Evolutionary conservation across 2,113 vertebrate genomes (phyloP).

Genomic region (Alethe castanea): DNA sequence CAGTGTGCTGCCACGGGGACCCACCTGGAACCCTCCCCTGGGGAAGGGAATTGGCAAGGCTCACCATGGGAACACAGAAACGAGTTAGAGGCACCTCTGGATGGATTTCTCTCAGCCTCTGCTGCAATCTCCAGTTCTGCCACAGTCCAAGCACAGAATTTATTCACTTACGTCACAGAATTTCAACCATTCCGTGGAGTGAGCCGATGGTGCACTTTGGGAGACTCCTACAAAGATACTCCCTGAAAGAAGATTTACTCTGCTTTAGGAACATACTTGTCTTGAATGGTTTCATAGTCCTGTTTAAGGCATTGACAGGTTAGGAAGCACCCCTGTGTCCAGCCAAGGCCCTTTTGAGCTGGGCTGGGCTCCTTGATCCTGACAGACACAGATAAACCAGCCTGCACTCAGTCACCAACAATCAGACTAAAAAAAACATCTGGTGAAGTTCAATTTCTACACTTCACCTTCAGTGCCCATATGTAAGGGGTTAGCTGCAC

Average conservation of each 20-base stretch:
- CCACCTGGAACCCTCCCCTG: background rate
- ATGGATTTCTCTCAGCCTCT: background rate
- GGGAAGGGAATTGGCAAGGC: background rate
- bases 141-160: background rate
- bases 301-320: background rate
- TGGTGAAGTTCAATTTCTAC: background rate
- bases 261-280: background rate
- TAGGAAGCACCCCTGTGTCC: background rate
- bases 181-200: background rate
- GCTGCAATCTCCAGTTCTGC: background rate
- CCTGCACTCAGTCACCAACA: background rate
- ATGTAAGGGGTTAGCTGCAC: no score
- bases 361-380: background rate
- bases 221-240: background rate
- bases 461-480: rapidly evolving
- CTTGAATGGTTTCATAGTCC: background rate
- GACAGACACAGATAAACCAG: background rate
- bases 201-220: background rate
- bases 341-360: background rate
- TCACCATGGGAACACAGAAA: background rate
- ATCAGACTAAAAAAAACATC: background rate
- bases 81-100: background rate
- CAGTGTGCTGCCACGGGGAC: background rate
- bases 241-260: background rate
- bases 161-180: background rate